A percentile compares a stretch with the other conserved stretches of the same genome.
Conservation (phyloP, 2,113 vertebrate species). For the Neogale vison region DNA sequence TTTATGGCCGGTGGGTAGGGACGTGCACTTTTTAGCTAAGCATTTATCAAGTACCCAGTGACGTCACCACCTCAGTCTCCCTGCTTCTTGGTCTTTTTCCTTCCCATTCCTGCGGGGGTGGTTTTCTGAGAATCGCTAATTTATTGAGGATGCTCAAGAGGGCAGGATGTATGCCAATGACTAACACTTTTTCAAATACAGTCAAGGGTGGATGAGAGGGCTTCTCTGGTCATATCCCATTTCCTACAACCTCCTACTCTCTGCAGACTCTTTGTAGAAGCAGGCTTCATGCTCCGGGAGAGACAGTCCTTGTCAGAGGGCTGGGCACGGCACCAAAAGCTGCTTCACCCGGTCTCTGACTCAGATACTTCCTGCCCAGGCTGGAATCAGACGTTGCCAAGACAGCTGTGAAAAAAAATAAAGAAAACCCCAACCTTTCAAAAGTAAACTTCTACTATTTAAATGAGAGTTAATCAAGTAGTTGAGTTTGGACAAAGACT, state of each 20-base stretch:
- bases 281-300: neutral
- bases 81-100: neutral
- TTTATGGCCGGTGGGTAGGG: neutral
- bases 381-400: conserved; percentile 56
- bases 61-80: neutral
- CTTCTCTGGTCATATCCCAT: neutral
- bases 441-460: conserved; percentile 52
- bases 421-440: conserved; percentile 39
- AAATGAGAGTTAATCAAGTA: conserved; percentile 46
- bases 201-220: neutral
- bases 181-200: neutral
- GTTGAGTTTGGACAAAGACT: conserved; percentile 30
- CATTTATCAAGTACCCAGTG: neutral
- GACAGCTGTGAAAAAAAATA: conserved; percentile 37
- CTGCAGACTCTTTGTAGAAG: neutral
- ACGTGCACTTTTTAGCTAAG: neutral
- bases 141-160: neutral
- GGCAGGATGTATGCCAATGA: neutral
- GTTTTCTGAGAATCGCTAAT: neutral
- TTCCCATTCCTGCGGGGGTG: neutral
- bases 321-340: conserved; percentile 52
- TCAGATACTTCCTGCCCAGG: conserved; percentile 49
- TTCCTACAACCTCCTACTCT: neutral
- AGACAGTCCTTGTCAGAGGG: neutral
- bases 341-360: conserved; percentile 36